These are phyloP conservation scores for Masnerella sp. DNA, from an alignment of 2,888 invertebrate genomes.

Conservation along the genomic window DNA sequence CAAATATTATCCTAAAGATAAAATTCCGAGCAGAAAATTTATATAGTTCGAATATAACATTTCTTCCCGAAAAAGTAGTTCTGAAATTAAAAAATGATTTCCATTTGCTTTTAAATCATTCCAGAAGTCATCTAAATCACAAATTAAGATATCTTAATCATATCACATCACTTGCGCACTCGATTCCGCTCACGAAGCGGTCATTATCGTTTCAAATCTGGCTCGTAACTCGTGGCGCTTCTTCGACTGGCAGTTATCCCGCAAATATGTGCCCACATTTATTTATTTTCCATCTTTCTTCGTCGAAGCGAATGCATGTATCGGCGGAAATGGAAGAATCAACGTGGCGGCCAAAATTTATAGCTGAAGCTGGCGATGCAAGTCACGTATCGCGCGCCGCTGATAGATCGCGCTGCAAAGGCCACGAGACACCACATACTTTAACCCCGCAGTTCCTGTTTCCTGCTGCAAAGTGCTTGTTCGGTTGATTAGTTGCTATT, in stretches of 20 bases:
- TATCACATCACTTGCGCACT: background rate
- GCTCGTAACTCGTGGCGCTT: conserved; percentile 1
- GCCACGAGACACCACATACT: conserved; percentile 52
- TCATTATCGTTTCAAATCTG: conserved; percentile 9
- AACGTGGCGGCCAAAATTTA: conserved; percentile 45
- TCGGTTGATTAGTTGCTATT: conserved; percentile 60
- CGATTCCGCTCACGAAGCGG: background rate
- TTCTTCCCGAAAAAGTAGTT: background rate
- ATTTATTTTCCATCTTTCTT: conserved; percentile 25
- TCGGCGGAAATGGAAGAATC: conserved; percentile 45
- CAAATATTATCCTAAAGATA: too few species aligned
- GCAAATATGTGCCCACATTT: conserved; percentile 1
- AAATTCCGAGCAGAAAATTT: too few species aligned
- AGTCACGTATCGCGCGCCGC: conserved; percentile 60
- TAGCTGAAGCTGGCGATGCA: conserved; percentile 51
- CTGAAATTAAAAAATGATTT: background rate
- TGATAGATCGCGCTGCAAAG: conserved; percentile 64
- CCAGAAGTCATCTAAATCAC: too few species aligned
- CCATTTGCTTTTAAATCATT: too few species aligned
- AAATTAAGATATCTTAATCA: too few species aligned
- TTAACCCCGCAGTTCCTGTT: conserved; percentile 42
- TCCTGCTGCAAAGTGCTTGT: conserved; percentile 52
- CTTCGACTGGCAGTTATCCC: conserved; percentile 11
- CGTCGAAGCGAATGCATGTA: conserved; percentile 13
- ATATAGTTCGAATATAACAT: too few species aligned